phyloP scores from a whole-genome alignment of 2,888 invertebrate species.

The Liodrosophila aerea region DNA sequence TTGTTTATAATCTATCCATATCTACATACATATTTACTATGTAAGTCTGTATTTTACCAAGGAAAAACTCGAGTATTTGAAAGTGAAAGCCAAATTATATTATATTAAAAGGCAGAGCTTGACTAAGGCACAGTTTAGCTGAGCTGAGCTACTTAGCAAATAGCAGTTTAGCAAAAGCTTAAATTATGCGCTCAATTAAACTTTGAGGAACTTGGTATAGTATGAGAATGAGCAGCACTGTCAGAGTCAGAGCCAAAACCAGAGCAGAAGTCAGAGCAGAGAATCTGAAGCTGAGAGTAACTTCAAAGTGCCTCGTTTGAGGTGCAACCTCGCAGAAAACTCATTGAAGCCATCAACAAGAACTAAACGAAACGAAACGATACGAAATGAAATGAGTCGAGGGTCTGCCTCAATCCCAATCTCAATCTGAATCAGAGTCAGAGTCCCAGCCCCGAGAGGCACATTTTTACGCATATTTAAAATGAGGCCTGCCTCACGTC shows the following conservation, averaged over 20 bases:
- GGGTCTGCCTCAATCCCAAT: slow-evolving; percentile 5
- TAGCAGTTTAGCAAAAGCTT: slow-evolving; percentile 70
- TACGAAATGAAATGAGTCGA: neutral
- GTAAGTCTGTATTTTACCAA: no score
- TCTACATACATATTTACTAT: no score
- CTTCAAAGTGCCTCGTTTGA: slow-evolving; percentile 73
- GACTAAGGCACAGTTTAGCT: slow-evolving; percentile 30
- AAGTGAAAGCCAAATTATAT: no score
- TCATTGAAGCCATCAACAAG: slow-evolving; percentile 54
- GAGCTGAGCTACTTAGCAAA: slow-evolving; percentile 61
- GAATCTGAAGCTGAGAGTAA: slow-evolving; percentile 43
- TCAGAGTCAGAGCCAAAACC: slow-evolving; percentile 29
- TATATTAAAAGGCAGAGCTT: no score
- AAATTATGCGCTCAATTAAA: slow-evolving; percentile 76
- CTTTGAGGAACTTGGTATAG: slow-evolving; percentile 60
- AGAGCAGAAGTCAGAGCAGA: neutral
- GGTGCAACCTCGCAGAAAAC: slow-evolving; percentile 74
- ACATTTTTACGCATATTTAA: slow-evolving; percentile 33
- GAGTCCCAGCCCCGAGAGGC: slow-evolving; percentile 7
- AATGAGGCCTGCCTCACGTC: neutral
- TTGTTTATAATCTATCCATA: no score
- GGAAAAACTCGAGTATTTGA: no score
- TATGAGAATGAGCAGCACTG: slow-evolving; percentile 3
- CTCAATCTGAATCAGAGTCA: slow-evolving; percentile 14
- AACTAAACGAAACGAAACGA: slow-evolving; percentile 10